These are phyloP conservation scores for Microvelia longipes DNA, from an alignment of 1,140 invertebrate genomes.

Conservation along the genomic window DNA sequence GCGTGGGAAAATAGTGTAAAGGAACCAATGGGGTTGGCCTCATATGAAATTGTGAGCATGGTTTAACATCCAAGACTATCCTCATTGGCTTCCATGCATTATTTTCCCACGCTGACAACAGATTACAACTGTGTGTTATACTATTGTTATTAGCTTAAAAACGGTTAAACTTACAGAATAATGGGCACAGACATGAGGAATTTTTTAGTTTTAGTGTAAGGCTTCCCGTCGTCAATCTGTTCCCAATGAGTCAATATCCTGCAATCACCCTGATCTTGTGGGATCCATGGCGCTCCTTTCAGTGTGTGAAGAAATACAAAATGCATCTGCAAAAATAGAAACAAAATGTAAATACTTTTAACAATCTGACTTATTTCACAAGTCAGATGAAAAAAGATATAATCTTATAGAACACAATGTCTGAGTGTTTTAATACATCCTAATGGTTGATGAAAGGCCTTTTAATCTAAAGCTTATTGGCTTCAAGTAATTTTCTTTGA, in stretches of 20 bases:
- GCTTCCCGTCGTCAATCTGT: constrained; percentile 54
- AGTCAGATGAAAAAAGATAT: constrained; percentile 2
- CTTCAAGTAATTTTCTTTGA: background rate
- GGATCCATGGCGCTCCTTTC: constrained; percentile 55
- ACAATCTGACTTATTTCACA: background rate
- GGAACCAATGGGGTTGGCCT: too few species aligned
- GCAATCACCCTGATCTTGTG: constrained; percentile 44
- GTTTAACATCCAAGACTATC: too few species aligned
- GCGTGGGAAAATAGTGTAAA: too few species aligned
- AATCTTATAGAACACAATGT: background rate
- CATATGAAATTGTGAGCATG: too few species aligned
- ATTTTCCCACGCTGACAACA: background rate
- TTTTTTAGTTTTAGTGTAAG: constrained; percentile 51
- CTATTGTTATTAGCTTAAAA: background rate
- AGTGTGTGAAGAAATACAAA: constrained; percentile 47
- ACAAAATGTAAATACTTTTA: background rate
- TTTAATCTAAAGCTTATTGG: background rate
- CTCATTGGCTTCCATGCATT: too few species aligned
- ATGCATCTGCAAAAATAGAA: constrained; percentile 35
- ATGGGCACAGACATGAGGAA: constrained; percentile 49
- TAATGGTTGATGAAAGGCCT: background rate
- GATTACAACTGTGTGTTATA: background rate
- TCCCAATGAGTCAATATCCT: constrained; percentile 52
- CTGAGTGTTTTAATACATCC: background rate
- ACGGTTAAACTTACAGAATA: constrained; percentile 36